Evolutionary conservation across 2,888 invertebrate species (phyloP).

Genomic region (Lasioglossum zephyrum): DNA sequence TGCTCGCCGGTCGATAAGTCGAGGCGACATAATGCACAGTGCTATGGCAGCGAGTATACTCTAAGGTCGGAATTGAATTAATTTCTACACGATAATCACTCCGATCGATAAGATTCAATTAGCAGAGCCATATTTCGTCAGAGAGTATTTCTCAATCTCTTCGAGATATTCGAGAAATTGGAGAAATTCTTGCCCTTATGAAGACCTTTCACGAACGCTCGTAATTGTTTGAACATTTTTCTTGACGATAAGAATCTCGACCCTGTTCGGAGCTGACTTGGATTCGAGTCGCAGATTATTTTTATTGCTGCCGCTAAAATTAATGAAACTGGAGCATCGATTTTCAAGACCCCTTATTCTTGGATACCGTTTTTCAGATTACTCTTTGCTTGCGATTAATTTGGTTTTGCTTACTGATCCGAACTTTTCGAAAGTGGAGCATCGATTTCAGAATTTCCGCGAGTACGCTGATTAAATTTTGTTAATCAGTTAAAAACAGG

Average conservation of each 20-base stretch:
- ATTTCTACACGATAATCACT: background rate
- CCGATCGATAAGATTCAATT: background rate
- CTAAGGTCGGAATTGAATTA: background rate
- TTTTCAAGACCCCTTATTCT: background rate
- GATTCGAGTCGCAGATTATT: background rate
- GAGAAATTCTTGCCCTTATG: background rate
- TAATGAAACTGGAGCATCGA: background rate
- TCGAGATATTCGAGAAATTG: background rate
- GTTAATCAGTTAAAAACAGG: background rate
- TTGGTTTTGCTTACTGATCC: background rate
- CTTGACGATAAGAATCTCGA: background rate
- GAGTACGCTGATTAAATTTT: too few species aligned
- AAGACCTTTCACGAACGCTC: background rate
- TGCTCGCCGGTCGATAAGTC: background rate
- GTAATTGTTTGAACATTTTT: background rate
- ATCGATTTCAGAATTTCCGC: background rate
- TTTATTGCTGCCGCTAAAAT: background rate
- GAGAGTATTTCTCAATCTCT: background rate
- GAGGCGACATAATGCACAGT: background rate
- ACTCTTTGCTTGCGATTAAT: background rate
- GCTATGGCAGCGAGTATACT: background rate
- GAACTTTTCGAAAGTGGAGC: background rate
- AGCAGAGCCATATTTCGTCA: background rate
- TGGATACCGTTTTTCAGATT: background rate
- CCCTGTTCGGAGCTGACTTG: background rate